phyloP scores from a whole-genome alignment of 2,113 vertebrate species.

The Phylloscopus whistleri region DNA sequence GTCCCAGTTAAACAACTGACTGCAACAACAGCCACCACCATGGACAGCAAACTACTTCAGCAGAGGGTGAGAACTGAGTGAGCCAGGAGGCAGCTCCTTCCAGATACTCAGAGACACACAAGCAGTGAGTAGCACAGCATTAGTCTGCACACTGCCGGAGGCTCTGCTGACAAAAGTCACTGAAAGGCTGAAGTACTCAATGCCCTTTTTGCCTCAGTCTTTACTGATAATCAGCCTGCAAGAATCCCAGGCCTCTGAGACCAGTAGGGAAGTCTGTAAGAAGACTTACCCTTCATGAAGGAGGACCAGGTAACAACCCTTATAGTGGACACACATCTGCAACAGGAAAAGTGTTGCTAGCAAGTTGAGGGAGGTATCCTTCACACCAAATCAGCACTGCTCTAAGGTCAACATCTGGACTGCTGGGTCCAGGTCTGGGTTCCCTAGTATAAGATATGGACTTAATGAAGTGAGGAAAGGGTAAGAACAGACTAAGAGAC shows the following conservation, averaged over 20 bases:
- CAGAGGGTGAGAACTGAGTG: background rate
- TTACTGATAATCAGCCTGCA: background rate
- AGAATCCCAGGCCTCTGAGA: background rate
- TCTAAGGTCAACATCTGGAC: background rate
- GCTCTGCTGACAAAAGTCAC: background rate
- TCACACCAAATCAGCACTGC: background rate
- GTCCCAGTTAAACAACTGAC: background rate
- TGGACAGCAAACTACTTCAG: background rate
- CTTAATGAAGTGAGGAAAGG: background rate
- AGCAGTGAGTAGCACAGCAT: background rate
- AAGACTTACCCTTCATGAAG: background rate
- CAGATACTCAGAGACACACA: background rate
- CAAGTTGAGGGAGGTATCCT: background rate
- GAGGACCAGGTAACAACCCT: background rate
- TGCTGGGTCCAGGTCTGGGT: background rate
- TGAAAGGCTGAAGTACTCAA: background rate
- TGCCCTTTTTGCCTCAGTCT: background rate
- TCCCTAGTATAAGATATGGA: background rate
- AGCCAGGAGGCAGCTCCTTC: background rate
- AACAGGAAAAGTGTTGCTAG: background rate
- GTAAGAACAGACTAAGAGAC: background rate
- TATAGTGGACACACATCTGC: background rate
- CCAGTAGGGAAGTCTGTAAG: background rate
- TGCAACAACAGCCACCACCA: background rate
- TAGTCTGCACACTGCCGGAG: rapidly evolving